Evolutionary conservation across 2,888 invertebrate species (phyloP).

Genomic region (Copidosoma aretas): DNA sequence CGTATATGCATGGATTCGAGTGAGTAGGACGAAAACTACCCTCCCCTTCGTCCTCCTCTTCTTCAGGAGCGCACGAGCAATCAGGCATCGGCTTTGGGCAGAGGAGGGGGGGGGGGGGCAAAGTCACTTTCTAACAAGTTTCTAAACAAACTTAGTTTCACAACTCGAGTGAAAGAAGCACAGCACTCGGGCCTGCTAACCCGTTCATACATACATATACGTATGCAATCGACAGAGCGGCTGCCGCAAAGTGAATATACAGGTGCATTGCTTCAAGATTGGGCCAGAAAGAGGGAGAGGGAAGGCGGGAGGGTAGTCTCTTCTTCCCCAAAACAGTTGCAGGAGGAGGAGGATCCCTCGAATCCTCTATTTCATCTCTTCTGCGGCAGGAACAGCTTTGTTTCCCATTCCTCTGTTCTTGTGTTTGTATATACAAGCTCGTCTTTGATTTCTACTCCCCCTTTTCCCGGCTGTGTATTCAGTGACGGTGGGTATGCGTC

Average conservation of each 20-base stretch:
- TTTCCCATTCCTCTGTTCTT: neutral
- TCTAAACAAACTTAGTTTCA: conserved; percentile 33
- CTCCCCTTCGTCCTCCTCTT: neutral
- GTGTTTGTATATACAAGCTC: neutral
- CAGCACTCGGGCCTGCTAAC: conserved; percentile 17
- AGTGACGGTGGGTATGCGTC: neutral
- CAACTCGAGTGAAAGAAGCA: too few relatives aligned
- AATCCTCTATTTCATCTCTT: neutral
- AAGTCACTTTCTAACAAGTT: conserved; percentile 38
- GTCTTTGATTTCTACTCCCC: neutral
- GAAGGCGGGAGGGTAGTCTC: neutral
- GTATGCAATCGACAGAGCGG: neutral
- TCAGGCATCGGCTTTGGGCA: conserved; percentile 34
- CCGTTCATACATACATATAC: neutral
- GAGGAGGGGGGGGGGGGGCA: too few relatives aligned
- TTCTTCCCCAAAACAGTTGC: neutral
- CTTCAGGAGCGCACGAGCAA: conserved; percentile 27
- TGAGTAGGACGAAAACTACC: too few relatives aligned
- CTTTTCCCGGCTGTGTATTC: neutral
- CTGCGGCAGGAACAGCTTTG: neutral
- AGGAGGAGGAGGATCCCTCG: neutral
- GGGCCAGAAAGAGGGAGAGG: neutral
- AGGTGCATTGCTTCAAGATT: conserved; percentile 33
- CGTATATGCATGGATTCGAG: too few relatives aligned
- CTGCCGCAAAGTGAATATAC: conserved; percentile 31